These are phyloP conservation scores for Drosophila mimica DNA, from an alignment of 2,888 invertebrate genomes.

Conservation along the genomic window DNA sequence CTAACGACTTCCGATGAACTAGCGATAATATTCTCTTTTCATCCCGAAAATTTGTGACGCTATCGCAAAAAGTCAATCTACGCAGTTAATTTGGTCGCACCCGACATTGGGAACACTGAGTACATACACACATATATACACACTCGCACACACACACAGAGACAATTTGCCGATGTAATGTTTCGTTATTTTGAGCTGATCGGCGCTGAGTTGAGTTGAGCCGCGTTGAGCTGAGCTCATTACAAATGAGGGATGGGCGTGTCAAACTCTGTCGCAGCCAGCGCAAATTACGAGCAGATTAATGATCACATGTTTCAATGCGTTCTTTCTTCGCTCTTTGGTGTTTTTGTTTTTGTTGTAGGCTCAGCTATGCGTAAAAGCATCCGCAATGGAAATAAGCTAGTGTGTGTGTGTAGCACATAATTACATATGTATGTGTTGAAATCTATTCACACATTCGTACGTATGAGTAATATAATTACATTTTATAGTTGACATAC, in stretches of 20 bases:
- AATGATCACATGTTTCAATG: constrained; percentile 72
- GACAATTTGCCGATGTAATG: constrained; percentile 57
- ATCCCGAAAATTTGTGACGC: constrained; percentile 70
- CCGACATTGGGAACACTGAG: constrained; percentile 34
- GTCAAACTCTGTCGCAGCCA: constrained; percentile 63
- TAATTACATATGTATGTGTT: constrained; percentile 26
- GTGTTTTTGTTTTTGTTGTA: constrained; percentile 25
- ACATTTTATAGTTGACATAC: constrained; percentile 8
- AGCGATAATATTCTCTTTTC: constrained; percentile 69
- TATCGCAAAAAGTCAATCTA: constrained; percentile 68
- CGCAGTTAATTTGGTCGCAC: constrained; percentile 67
- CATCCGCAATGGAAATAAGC: constrained; percentile 45
- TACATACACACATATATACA: constrained; percentile 1
- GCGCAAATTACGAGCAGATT: constrained; percentile 70
- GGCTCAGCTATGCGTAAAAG: constrained; percentile 69
- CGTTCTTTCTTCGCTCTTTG: constrained; percentile 49
- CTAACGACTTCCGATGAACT: constrained; percentile 71
- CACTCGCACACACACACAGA: constrained; percentile 30
- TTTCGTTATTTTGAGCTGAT: constrained; percentile 41
- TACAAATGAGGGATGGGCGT: constrained; percentile 67
- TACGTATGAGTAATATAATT: constrained; percentile 7
- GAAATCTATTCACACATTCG: constrained; percentile 25
- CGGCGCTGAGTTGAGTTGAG: constrained; percentile 20
- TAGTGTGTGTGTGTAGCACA: constrained; percentile 5
- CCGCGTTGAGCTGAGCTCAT: constrained; percentile 60